Base-by-base conservation (phyloP, 2,113 vertebrate species). In the Perca flavescens region DNA sequence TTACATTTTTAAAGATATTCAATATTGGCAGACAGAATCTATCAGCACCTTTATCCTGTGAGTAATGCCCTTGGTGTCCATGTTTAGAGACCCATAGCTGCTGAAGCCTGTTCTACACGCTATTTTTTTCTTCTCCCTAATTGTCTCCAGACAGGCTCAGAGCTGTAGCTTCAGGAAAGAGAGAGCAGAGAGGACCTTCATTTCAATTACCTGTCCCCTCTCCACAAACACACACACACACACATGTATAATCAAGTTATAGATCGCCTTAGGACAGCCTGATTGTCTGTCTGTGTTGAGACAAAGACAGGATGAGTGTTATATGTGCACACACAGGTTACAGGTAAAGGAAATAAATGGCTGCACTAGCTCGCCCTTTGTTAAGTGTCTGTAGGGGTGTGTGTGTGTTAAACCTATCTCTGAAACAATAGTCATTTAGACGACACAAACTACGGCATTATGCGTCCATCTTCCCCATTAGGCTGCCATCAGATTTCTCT, bases 261-360 rank as follows among this genome's bases (percentile, higher is more conserved):
- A 77, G 74, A 85, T 89, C 73, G 79, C 71, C 74, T 70, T 2
- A 65, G 58, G 79, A 63, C 49, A 58, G 56, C 34, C 47, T 62
- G 21, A 19, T 46, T 64, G 57, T 74, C 11, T 66, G 15, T 70
- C 47, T 82, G 78, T 17, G 36, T 9, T 34, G 5, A 52, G 50
- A 34, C 25, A 34, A 11, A 14, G 25, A 34, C 17, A 69, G 19
- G 13, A 58, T 68, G 22, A 12, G 36, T 46, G 73, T 61, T 21
- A 43, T 11, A 50, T 77, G 57, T 67, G 49, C 10, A 56, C 34
- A 28, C 17, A 52, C 47, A 47, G 49, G 57, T 78, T 72, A 76
- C 84, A 64, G 70, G 62, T 74, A 82, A 87, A 73, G 79, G 53
- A 82, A 89, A 87, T 79, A 77, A 86, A 91, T 80, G 62, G 58